Base-by-base conservation (phyloP, 2,797 vertebrate genomes). In the Mormyrus proboscirostris region DNA sequence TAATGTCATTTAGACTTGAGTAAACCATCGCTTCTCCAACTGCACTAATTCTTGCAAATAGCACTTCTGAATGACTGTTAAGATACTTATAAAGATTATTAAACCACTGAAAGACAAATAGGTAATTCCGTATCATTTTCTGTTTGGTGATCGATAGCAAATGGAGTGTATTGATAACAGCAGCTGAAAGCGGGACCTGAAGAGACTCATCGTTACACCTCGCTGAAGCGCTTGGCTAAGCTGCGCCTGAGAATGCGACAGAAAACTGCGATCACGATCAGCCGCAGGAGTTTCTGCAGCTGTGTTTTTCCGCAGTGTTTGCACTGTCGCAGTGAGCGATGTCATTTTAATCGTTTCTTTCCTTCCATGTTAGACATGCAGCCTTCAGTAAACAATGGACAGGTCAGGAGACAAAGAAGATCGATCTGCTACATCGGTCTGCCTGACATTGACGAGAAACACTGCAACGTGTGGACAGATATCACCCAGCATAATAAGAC, bases 261-360 rank as follows among this genome's bases (percentile, higher is more conserved):
- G 92, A 92, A 92, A 93, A 92, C 94, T 94, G 94, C 90, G 93
- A 93, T 92, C 92, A 94, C 94, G 95, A 96, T 95, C 94, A 95
- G 92, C 91, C 83, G n/a, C 47, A 55, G 91, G 92, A 94, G 94
- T 96, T 95, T 96, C 95, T 91, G 94, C 96, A 96, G 96, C 95
- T 90, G 47, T 49, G 22, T 55, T 55, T 19, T 25, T 50, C 86
- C 29, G 85, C 10, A 89, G 90, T 91, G 47, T 93, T 92, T 94
- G 92, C 92, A 91, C 83, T 92, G 73, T 88, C 1, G 8, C 16
- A 53, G 62, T 47, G 19, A 89, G 22, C 69, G 10, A 33, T 89
- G 89, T 88, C 87, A 55, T 90, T 90, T 86, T 33, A 88, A 84
- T 84, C 51, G 38, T 83, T 51, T 29, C 51, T 84, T 55, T 83